phyloP scores from a whole-genome alignment of 2,888 invertebrate genomes.

The Halictus quadricinctus region DNA sequence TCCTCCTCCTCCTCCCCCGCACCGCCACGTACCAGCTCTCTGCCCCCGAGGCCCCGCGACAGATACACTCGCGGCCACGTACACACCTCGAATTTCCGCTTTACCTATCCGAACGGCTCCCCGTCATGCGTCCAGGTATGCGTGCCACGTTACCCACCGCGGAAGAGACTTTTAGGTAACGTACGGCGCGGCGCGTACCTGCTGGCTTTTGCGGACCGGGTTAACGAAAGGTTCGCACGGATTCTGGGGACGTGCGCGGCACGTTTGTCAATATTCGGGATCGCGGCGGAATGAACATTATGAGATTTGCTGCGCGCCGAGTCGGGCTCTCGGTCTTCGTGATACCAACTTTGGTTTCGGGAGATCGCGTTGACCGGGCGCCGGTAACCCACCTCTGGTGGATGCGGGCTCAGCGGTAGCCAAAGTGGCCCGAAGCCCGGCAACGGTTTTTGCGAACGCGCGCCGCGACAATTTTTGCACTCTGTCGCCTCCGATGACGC shows the following conservation, averaged over 20 bases:
- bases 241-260: not conserved
- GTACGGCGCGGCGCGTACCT: not conserved
- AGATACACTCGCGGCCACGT: constrained; percentile 76
- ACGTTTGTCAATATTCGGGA: not conserved
- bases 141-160: not conserved
- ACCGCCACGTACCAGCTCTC: constrained; percentile 41
- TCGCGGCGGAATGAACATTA: not conserved
- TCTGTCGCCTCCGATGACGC: not conserved
- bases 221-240: not conserved
- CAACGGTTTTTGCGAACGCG: not conserved
- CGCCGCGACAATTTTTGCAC: not conserved
- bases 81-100: constrained; percentile 78
- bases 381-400: not conserved
- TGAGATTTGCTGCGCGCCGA: not conserved
- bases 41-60: constrained; percentile 63
- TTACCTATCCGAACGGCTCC: constrained; percentile 67
- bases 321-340: not conserved
- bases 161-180: constrained; percentile 8
- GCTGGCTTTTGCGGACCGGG: not conserved
- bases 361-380: not conserved
- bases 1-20: constrained; percentile 29
- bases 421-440: not conserved
- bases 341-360: not conserved
- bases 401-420: not conserved
- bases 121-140: not conserved